Evolutionary conservation across 2,888 invertebrate genomes (phyloP), one percentile per base, ranked within the genome.

Genomic region (Pristionchus entomophagus): DNA sequence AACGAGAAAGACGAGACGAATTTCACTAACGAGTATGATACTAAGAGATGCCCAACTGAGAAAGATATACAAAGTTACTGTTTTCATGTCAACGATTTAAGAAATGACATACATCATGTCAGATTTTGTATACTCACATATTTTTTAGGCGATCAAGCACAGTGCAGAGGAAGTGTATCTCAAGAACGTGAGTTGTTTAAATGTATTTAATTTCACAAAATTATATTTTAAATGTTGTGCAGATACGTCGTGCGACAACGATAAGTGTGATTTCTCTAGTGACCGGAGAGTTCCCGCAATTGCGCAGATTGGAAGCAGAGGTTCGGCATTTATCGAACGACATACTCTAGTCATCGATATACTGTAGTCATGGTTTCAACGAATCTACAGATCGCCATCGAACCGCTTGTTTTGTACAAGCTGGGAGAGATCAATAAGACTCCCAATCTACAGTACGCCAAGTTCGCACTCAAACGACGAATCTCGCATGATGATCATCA

Each of bases 401-500:
- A 81, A 4, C 81, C 81, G 12, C 35, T 81, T 0, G n/a, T n/a
- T n/a, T 53, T 81, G 14, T 26, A 38, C 56, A 81, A 81, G 3
- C 81, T 81, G 35, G 81, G 35, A 22, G 53, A 53, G 38, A 19
- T 35, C 81, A 26, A 14, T n/a, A 35, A 53, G 81, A 35, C 32
- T 14, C 81, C 53, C 29, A 12, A 35, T 22, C 53, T 81, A 32
- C 35, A 81, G 53, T 81, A 81, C 56, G 81, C 53, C 53, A 81
- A 81, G n/a, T 81, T 81, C 38, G 81, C 81, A n/a, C 81, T 81
- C 26, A 81, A 81, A 19, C 32, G 22, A 0, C 32, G 56, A 17
- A 53, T 81, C 35, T 22, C 53, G 4, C n/a, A 81, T 26, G 38
- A 35, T 2, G 81, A 81, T 38, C 78, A 78, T n/a, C 78, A 78